Conservation (phyloP, 2,888 invertebrate species). For the Apocheima hispidaria region DNA sequence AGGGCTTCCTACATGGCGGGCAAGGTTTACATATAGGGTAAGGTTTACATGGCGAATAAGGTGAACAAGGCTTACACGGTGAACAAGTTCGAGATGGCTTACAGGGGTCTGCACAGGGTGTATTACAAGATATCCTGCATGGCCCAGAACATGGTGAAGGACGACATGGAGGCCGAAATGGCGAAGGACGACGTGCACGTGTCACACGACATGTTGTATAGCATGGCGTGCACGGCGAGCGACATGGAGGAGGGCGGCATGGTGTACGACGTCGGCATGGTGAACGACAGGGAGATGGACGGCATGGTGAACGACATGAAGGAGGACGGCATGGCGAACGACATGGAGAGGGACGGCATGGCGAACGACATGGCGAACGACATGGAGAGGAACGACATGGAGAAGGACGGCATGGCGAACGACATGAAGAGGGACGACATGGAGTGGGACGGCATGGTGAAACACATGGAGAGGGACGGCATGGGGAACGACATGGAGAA, state of each 20-base stretch:
- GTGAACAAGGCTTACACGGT: conserved; percentile 28
- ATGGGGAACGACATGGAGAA: not conserved
- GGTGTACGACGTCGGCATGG: conserved; percentile 1
- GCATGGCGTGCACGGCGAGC: conserved; percentile 14
- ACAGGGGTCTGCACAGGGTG: conserved; percentile 51
- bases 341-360: conserved; percentile 32
- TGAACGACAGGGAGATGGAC: not conserved
- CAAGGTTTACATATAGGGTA: conserved; percentile 20
- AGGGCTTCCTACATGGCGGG: conserved; percentile 8
- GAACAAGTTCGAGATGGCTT: conserved; percentile 36
- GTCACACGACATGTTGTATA: conserved; percentile 45
- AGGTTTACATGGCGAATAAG: conserved; percentile 28
- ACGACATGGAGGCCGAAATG: conserved; percentile 42
- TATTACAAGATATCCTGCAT: conserved; percentile 44
- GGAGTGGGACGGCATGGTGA: not conserved
- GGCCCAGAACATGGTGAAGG: conserved; percentile 46
- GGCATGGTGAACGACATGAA: not conserved
- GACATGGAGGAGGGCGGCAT: not conserved
- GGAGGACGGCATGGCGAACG: not conserved
- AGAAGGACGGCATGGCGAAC: conserved; percentile 15
- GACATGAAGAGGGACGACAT: not conserved
- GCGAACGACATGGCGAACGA: conserved; percentile 43
- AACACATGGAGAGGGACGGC: not conserved
- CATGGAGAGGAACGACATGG: too few relatives aligned
- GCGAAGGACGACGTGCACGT: not conserved